phyloP scores from a whole-genome alignment of 2,113 vertebrate species.

The Clarias batrachus region DNA sequence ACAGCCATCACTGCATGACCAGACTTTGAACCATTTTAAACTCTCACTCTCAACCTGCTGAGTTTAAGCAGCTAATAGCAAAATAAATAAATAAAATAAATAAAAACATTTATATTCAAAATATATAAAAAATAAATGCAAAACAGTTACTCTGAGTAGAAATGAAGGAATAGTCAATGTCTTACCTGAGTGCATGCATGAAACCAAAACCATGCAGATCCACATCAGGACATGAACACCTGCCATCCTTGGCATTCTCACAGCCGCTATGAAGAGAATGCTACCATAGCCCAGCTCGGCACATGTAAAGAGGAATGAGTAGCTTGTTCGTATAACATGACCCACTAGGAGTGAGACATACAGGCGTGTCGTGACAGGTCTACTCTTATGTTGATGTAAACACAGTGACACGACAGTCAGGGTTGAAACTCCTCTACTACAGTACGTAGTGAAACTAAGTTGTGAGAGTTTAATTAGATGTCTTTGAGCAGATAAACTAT shows the following conservation, averaged over 20 bases:
- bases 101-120: background rate
- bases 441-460: background rate
- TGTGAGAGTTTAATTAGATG: background rate
- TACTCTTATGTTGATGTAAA: background rate
- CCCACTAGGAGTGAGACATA: background rate
- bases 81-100: too few species aligned
- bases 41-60: background rate
- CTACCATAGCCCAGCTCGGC: background rate
- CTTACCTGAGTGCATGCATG: conserved; percentile 64
- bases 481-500: background rate
- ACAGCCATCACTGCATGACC: background rate
- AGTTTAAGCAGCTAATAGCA: background rate
- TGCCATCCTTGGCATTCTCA: conserved; percentile 58
- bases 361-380: background rate
- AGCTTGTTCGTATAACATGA: conserved; percentile 50
- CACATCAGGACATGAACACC: conserved; percentile 55
- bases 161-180: conserved; percentile 51
- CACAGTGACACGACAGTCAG: background rate
- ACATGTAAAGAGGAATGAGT: background rate
- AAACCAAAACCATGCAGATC: conserved; percentile 60
- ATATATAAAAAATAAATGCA: background rate
- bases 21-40: background rate
- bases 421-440: too few species aligned
- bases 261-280: conserved; percentile 49
- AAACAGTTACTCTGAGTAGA: background rate